Evolutionary conservation across 2,888 invertebrate genomes (phyloP).

Genomic region (Autographa pulchrina): DNA sequence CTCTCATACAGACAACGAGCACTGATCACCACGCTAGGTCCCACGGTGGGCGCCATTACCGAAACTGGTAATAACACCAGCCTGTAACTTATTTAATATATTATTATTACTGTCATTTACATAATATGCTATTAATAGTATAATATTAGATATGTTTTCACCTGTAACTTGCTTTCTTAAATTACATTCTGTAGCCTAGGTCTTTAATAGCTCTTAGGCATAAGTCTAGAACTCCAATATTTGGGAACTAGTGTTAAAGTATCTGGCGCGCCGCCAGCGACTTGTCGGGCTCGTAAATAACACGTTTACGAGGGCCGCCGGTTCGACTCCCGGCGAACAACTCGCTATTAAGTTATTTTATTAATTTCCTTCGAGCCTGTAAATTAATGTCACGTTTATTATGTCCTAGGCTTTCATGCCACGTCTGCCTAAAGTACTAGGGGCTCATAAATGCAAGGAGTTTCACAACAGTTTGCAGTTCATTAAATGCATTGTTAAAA

Average conservation of each 20-base stretch:
- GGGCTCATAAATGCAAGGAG: neutral
- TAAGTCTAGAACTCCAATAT: neutral
- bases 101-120: too few species aligned
- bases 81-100: too few species aligned
- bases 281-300: slow-evolving; percentile 1
- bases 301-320: neutral
- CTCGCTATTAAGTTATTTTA: slow-evolving; percentile 10
- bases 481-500: too few species aligned
- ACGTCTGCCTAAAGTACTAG: neutral
- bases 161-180: neutral
- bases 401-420: neutral
- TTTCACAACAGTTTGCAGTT: too few species aligned
- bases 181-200: neutral
- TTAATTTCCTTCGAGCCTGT: slow-evolving; percentile 5
- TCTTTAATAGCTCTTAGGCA: neutral
- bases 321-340: slow-evolving; percentile 10
- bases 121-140: too few species aligned
- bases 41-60: too few species aligned
- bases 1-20: too few species aligned
- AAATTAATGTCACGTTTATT: neutral
- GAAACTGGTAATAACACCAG: too few species aligned
- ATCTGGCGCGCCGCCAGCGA: neutral
- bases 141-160: neutral
- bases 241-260: neutral
- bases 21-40: too few species aligned